Conservation (phyloP, 1,140 invertebrate genomes). For the Nasonia giraulti region DNA sequence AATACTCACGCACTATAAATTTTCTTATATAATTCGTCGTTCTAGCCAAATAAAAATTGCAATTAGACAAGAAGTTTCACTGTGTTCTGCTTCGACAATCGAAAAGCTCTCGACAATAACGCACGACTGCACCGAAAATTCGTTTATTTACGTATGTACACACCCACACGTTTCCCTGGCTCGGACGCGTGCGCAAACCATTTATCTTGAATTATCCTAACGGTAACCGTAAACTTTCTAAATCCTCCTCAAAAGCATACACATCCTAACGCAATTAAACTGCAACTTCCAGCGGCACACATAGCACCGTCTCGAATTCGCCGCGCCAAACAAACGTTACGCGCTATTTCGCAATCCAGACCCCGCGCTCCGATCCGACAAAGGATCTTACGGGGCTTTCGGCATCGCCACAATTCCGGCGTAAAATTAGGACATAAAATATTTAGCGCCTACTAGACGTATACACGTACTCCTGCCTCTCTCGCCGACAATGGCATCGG, state of each 20-base stretch:
- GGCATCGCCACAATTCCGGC: not conserved
- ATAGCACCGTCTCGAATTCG: not conserved
- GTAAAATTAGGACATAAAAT: slow-evolving; percentile 1
- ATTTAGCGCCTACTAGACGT: not conserved
- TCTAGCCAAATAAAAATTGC: too few relatives aligned
- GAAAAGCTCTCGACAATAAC: too few relatives aligned
- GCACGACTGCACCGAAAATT: too few relatives aligned
- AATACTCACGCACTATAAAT: too few relatives aligned
- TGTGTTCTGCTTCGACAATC: too few relatives aligned
- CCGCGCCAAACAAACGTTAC: not conserved
- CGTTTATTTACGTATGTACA: too few relatives aligned
- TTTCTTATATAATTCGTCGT: too few relatives aligned
- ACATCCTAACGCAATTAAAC: not conserved
- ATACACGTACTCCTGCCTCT: not conserved
- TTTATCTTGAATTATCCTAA: not conserved
- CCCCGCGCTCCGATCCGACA: not conserved
- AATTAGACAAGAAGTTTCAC: too few relatives aligned
- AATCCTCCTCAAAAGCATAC: too few relatives aligned
- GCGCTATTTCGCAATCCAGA: not conserved
- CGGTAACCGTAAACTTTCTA: not conserved
- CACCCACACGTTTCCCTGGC: not conserved
- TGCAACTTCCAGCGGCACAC: not conserved
- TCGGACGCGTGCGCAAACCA: not conserved
- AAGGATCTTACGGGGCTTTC: not conserved
- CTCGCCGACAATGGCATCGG: not conserved